Evolutionary conservation across 2,797 vertebrate genomes (phyloP), one percentile per base, ranked within the genome.

Genomic region (Ceryle rudis): DNA sequence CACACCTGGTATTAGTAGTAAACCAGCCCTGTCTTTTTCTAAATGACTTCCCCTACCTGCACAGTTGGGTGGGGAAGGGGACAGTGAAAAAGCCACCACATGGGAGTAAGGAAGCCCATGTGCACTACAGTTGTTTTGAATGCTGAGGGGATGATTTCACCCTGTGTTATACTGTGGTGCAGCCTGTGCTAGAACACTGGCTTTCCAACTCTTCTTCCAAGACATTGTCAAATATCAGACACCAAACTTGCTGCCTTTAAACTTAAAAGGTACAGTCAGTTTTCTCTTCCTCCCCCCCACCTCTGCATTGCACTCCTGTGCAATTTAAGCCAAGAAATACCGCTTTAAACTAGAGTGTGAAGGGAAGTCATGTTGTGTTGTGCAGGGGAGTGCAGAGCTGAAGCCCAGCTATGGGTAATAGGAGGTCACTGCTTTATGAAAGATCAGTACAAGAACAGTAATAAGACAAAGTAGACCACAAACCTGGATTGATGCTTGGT

Each of bases 401-500:
- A 75, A 90, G 67, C 23, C 61, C 21, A 31, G 42, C 55, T 74
- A 57, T 25, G 26, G 22, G 23, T 33, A 35, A 7, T 29, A 35
- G 41, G 25, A 33, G 14, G 14, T 39, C 39, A 37, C 10, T 26
- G 20, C 57, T 66, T 90, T 71, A 65, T 37, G 18, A 60, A 79
- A 71, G 64, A 57, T n/a, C 14, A 8, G 29, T 65, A 77, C n/a
- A 44, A 54, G 64, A 91, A 49, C 12, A 11, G 4, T 29, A 87
- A 8, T 6, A 51, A 42, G n/a, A 49, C 25, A 71, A 89, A 72
- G 35, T 4, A 25, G 35, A 51, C 33, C 22, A 90, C 86, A 80
- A 71, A 98, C 97, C 95, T 96, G 97, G 96, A 81, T 86, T 97
- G 91, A 87, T 23, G 37, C 91, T 85, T 5, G 96, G 80, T 25